Evolutionary conservation across 1,140 invertebrate species (phyloP), one percentile per base, ranked within the genome.

Genomic region (Lasaia peninsularis): DNA sequence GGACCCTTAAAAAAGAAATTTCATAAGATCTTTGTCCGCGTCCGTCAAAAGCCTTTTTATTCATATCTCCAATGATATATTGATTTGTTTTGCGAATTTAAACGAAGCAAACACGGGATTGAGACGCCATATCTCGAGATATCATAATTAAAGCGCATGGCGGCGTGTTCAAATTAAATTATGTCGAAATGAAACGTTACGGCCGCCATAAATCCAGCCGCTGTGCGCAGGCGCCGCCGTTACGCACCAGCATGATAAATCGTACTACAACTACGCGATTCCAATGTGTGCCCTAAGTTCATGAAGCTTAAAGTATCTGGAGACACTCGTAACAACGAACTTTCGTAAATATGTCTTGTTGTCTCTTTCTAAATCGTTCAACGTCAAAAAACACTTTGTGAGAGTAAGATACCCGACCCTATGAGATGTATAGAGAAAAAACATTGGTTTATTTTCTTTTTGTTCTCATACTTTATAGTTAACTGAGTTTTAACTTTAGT

Each of bases 111-210:
- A 53, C 37, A 44, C 49, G 35, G 37, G 20, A 35, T 51, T 18
- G 57, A 18, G 61, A 48, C 40, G 49, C 40, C 58, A 52, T 51
- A 61, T 60, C 61, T 35, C 52, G 55, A 69, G 78, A 76, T 86
- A 86, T 87, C 77, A 84, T 87, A 87, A 87, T 87, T 84, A 87
- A 87, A 73, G 73, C 70, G 56, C 52, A 65, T 58, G 51, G 71
- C 68, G 73, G 69, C 80, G 75, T 87, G 84, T 87, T 85, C 74
- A 80, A 82, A 83, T 82, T 82, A 83, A 87, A 79, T 85, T 87
- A 87, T 83, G 78, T 80, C 69, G 62, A 72, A 80, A 80, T 85
- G 74, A 87, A 85, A 83, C 64, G 71, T 82, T 78, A 85, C 66
- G 69, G 78, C 65, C 53, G 71, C 60, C 50, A 73, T 87, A 87